Conservation (phyloP, 1,140 invertebrate species). For the Tenebrio molitor region DNA sequence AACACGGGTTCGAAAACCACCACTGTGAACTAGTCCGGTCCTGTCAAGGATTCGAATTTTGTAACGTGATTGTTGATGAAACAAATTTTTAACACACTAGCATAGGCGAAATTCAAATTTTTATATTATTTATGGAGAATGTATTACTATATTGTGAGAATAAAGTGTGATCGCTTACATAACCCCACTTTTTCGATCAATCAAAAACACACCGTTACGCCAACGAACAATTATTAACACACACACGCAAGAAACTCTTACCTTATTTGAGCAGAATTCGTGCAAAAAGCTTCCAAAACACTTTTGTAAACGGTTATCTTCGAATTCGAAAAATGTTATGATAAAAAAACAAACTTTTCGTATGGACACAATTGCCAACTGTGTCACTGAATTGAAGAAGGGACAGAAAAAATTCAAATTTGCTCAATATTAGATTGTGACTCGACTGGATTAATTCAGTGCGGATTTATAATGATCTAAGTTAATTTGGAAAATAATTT, state of each 20-base stretch:
- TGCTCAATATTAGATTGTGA: too few species aligned
- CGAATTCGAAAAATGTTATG: background rate
- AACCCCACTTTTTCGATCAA: slow-evolving; percentile 5
- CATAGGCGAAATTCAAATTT: slow-evolving; percentile 42
- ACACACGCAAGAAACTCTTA: too few species aligned
- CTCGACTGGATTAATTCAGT: too few species aligned
- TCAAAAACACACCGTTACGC: too few species aligned
- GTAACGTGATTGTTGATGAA: slow-evolving; percentile 6
- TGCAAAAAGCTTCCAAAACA: background rate
- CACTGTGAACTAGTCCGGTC: background rate
- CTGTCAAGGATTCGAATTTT: slow-evolving; percentile 19
- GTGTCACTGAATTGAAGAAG: background rate
- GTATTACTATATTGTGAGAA: slow-evolving; percentile 41
- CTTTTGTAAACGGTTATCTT: background rate
- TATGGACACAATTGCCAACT: background rate
- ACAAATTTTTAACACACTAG: slow-evolving; percentile 13
- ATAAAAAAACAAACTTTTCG: slow-evolving; percentile 11
- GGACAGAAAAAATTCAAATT: too few species aligned
- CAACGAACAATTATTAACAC: too few species aligned
- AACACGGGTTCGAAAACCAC: slow-evolving; percentile 20
- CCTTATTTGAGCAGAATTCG: too few species aligned
- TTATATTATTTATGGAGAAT: slow-evolving; percentile 45
- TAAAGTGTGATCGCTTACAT: slow-evolving; percentile 48
- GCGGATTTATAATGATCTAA: too few species aligned
- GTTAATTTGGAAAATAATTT: too few species aligned